Percentiles rank a stretch among this genome's conserved stretches.
Evolutionary conservation across 1,140 invertebrate genomes (phyloP).

Genomic region (Neelides sp.): DNA sequence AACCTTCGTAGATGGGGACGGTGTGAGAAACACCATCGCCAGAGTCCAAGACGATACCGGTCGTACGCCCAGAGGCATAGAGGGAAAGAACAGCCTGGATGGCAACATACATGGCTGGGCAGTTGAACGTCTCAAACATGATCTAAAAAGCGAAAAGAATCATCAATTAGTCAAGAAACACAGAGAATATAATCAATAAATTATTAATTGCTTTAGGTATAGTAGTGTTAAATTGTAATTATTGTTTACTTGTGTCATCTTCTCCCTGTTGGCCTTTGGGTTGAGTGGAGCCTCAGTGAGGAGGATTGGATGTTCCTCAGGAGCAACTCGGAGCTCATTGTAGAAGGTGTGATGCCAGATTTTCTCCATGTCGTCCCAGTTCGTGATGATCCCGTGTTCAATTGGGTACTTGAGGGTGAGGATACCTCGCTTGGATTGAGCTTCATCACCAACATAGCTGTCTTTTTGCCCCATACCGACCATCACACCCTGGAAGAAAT

Average conservation of each 20-base stretch:
- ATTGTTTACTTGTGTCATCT: constrained; percentile 48
- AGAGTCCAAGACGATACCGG: constrained; percentile 76
- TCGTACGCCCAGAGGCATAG: constrained; percentile 81
- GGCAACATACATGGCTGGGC: constrained; percentile 81
- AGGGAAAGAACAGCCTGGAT: constrained; percentile 76
- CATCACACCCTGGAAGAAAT: constrained; percentile 85
- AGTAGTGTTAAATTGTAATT: neutral
- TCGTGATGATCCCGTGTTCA: constrained; percentile 50
- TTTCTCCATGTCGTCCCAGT: constrained; percentile 61
- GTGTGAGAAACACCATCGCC: constrained; percentile 80
- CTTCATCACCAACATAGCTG: constrained; percentile 81
- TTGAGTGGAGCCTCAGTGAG: constrained; percentile 50
- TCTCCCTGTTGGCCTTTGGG: constrained; percentile 46
- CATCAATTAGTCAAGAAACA: no score
- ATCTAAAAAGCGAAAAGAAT: constrained; percentile 43
- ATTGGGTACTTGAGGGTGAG: constrained; percentile 85
- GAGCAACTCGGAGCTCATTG: constrained; percentile 55
- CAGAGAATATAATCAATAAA: neutral
- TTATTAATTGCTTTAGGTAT: neutral
- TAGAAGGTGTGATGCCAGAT: constrained; percentile 59
- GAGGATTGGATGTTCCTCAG: constrained; percentile 51
- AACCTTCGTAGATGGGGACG: constrained; percentile 81
- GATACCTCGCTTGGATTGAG: constrained; percentile 81
- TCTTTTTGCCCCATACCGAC: constrained; percentile 92
- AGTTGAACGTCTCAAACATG: constrained; percentile 91